Evolutionary conservation across 2,113 vertebrate species (phyloP).

Genomic region (Etheostoma spectabile): DNA sequence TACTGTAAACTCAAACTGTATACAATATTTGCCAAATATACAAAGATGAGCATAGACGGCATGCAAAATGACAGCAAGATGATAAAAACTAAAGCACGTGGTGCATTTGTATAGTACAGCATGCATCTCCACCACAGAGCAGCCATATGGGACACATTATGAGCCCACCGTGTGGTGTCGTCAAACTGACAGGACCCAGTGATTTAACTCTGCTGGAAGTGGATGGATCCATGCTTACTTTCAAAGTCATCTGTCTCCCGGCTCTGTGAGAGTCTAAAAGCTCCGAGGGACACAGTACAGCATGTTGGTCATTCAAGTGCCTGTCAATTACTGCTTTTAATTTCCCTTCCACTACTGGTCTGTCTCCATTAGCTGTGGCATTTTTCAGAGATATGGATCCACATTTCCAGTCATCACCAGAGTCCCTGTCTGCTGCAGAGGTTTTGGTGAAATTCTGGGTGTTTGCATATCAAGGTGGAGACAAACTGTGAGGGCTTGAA

Average conservation of each 20-base stretch:
- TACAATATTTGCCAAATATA: neutral
- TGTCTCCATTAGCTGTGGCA: conserved; percentile 69
- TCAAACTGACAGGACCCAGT: conserved; percentile 72
- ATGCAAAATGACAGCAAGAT: conserved; percentile 8
- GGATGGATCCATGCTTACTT: conserved; percentile 70
- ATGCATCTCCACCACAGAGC: conserved; percentile 42
- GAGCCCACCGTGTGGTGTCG: conserved; percentile 55
- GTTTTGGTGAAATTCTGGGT: conserved; percentile 7
- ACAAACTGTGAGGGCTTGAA: neutral
- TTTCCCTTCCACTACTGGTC: conserved; percentile 57
- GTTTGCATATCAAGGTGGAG: conserved; percentile 3
- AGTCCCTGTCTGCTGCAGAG: neutral
- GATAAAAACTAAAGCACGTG: conserved; percentile 11
- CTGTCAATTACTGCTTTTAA: conserved; percentile 74
- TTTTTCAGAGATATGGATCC: conserved; percentile 53
- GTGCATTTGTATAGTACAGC: conserved; percentile 30
- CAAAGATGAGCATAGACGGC: conserved; percentile 10
- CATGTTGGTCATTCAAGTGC: conserved; percentile 71
- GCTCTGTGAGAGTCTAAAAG: conserved; percentile 59
- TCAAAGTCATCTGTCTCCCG: conserved; percentile 67
- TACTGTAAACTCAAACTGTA: neutral
- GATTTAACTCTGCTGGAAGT: conserved; percentile 69
- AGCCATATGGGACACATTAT: conserved; percentile 74
- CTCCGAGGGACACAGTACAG: conserved; percentile 58
- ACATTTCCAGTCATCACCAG: conserved; percentile 3